Evolutionary conservation across 2,888 invertebrate species (phyloP).

Genomic region (Rhabditoides inermis): DNA sequence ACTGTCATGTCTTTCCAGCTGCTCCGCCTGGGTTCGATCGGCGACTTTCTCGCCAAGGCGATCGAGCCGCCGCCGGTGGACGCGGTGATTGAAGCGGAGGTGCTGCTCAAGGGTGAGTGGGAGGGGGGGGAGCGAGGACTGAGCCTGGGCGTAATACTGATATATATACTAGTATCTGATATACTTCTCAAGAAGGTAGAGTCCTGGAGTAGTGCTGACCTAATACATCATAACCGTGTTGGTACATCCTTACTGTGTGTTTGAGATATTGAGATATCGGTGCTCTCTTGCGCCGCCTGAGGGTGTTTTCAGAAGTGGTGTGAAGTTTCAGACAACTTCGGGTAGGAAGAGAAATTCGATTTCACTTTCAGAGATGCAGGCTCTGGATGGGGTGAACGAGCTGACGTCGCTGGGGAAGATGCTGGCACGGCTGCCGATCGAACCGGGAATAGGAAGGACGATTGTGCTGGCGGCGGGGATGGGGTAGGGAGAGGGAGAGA

Average conservation of each 20-base stretch:
- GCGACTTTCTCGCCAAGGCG: constrained; percentile 81
- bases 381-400: constrained; percentile 76
- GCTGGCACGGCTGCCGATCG: constrained; percentile 85
- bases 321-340: background rate
- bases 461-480: constrained; percentile 86
- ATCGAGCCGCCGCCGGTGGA: constrained; percentile 93
- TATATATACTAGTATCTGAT: too few species aligned
- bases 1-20: constrained; percentile 54
- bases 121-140: too few species aligned
- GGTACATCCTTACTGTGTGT: background rate
- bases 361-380: constrained; percentile 54
- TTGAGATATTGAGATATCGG: background rate
- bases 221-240: too few species aligned
- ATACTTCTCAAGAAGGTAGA: too few species aligned
- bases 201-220: too few species aligned
- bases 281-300: background rate
- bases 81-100: constrained; percentile 94
- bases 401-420: constrained; percentile 86
- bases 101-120: constrained; percentile 59
- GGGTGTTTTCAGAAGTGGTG: too few species aligned
- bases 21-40: constrained; percentile 79
- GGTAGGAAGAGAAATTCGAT: too few species aligned
- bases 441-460: constrained; percentile 92
- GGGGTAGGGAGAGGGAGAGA: constrained; percentile 54
- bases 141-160: too few species aligned